phyloP scores from a whole-genome alignment of 2,888 invertebrate genomes.

The Papilio protenor region DNA sequence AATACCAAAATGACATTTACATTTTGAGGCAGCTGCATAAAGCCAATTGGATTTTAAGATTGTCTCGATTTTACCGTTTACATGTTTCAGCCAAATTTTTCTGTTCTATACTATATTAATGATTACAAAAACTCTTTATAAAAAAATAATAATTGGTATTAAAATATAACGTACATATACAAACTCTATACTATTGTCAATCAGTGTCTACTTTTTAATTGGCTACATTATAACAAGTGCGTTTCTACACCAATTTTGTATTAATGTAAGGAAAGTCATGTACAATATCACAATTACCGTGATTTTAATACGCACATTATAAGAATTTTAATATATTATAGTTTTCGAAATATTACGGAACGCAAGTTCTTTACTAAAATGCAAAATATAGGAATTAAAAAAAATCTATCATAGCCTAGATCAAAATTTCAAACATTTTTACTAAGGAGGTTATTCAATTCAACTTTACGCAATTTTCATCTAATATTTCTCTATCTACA shows the following conservation, averaged over 20 bases:
- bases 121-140: conserved; percentile 3
- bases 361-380: not conserved
- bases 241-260: conserved; percentile 44
- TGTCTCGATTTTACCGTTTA: not conserved
- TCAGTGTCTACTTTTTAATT: conserved; percentile 44
- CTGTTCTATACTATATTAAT: not conserved
- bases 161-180: conserved; percentile 8
- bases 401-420: not conserved
- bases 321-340: not conserved
- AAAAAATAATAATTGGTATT: conserved; percentile 2
- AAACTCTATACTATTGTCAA: conserved; percentile 51
- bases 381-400: not conserved
- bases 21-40: conserved; percentile 1
- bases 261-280: conserved; percentile 42
- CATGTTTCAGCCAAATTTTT: not conserved
- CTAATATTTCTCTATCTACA: conserved; percentile 14
- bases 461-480: conserved; percentile 12
- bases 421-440: not conserved
- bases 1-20: not conserved
- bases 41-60: not conserved
- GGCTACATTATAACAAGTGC: conserved; percentile 38
- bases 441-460: conserved; percentile 8
- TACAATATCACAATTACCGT: conserved; percentile 56
- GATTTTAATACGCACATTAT: conserved; percentile 40
- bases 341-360: not conserved